These are phyloP conservation scores for Harpagifer antarcticus DNA, from an alignment of 2,797 vertebrate genomes.

Conservation along the genomic window DNA sequence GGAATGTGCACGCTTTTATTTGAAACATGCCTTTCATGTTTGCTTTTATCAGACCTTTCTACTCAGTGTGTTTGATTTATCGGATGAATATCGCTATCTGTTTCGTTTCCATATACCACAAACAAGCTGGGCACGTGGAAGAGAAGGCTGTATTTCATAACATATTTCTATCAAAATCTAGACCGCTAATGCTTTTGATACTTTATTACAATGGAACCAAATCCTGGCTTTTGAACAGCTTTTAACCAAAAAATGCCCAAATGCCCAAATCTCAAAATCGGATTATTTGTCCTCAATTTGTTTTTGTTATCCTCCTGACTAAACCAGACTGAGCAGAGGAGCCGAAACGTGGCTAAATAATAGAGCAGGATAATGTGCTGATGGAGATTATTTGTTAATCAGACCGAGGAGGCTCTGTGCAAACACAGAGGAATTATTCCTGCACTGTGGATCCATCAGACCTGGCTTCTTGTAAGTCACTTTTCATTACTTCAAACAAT, in stretches of 20 bases:
- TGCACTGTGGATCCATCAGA: not conserved
- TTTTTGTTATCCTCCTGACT: not conserved
- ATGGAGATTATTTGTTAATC: conserved; percentile 23
- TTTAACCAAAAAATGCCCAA: not conserved
- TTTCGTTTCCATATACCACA: not conserved
- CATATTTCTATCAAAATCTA: not conserved
- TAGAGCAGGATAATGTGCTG: conserved; percentile 11
- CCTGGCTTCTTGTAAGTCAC: not conserved
- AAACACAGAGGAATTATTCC: not conserved
- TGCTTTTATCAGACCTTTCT: too few species aligned
- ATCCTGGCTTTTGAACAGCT: not conserved
- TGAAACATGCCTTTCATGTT: not conserved
- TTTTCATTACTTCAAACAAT: not conserved
- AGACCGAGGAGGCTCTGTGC: conserved; percentile 15
- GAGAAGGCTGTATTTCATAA: not conserved
- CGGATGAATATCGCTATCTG: not conserved
- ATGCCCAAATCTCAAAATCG: not conserved
- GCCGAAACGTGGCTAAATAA: not conserved
- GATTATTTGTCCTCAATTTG: too few species aligned
- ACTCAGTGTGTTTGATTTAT: not conserved
- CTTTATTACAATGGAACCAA: not conserved
- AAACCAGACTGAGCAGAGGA: not conserved
- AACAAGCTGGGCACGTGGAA: not conserved
- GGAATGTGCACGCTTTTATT: not conserved
- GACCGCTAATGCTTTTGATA: not conserved